Evolutionary conservation across 2,797 vertebrate genomes (phyloP), one percentile per base, ranked within the genome.

Genomic region (Hirundo rustica): DNA sequence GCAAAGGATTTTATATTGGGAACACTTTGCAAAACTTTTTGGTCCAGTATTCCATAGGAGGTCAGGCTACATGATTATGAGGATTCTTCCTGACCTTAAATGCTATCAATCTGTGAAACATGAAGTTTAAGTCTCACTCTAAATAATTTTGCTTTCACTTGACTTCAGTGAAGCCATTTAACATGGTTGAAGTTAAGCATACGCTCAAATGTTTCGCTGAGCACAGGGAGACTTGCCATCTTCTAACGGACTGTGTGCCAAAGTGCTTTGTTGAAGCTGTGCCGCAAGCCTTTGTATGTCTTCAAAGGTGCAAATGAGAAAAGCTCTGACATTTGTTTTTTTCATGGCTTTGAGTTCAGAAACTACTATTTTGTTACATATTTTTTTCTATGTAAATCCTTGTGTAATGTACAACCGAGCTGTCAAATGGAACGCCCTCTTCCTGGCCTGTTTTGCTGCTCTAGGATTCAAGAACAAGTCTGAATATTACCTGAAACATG

Each of bases 11-110:
- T 84, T 47, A 61, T n/a, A 57, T 25, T 65, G 36, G 42, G 62
- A 95, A 62, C 15, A 36, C n/a, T 92, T 83, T 21, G 32, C 51
- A 95, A 88, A 92, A 88, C 58, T 65, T 51, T 75, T 77, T 65
- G 30, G 44, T 74, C 47, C 36, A 61, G 18, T 68, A 27, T 68
- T 83, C 79, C n/a, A n/a, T 38, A 54, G 38, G 34, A 93, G 21
- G 51, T 66, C 80, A 88, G 44, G 11, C 73, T 68, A 32, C 58
- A 51, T 47, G 54, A 68, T 44, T 85, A 29, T 73, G 81, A 66
- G 62, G 36, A 53, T 84, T 81, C 30, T 91, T 92, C 60, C 51
- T 93, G 80, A 47, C 16, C 62, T 95, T 75, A 84, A 65, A 72
- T 44, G 14, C 66, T 90, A 85, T 87, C 74, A 81, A 3, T 76